These are phyloP conservation scores for Copsychus sechellarum DNA, from an alignment of 2,113 vertebrate species.

Conservation along the genomic window DNA sequence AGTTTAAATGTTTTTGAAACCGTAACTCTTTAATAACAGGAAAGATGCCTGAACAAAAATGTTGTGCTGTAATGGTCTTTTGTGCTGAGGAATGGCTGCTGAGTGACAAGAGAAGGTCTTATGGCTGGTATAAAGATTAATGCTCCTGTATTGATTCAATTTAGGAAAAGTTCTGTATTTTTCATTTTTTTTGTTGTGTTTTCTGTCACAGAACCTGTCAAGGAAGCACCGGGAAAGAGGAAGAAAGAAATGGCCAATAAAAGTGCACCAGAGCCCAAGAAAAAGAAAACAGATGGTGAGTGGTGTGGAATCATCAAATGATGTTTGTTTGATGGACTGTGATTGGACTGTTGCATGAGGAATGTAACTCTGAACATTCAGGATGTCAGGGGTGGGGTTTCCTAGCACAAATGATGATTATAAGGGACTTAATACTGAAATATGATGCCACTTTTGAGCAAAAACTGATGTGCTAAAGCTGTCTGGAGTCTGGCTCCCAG, in stretches of 20 bases:
- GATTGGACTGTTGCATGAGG: neutral
- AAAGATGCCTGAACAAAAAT: neutral
- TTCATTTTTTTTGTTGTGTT: neutral
- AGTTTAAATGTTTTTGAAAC: neutral
- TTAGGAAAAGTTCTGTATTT: neutral
- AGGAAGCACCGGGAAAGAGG: constrained; percentile 76
- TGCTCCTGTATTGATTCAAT: neutral
- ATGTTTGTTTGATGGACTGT: neutral
- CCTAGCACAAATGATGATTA: constrained; percentile 73
- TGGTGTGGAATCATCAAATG: neutral
- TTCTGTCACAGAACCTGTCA: constrained; percentile 63
- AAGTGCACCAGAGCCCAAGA: constrained; percentile 76
- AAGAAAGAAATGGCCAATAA: constrained; percentile 82
- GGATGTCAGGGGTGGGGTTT: neutral
- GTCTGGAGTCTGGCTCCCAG: neutral
- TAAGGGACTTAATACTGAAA: constrained; percentile 88
- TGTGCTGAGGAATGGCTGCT: neutral
- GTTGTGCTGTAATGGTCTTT: rapidly evolving
- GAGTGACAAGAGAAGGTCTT: neutral
- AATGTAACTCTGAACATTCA: neutral
- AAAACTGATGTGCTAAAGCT: constrained; percentile 73
- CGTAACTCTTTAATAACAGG: neutral
- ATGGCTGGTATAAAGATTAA: neutral
- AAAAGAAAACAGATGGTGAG: constrained; percentile 72
- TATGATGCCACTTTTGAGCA: constrained; percentile 71